Conservation (phyloP, 2,888 invertebrate species). For the Elmis aenea region DNA sequence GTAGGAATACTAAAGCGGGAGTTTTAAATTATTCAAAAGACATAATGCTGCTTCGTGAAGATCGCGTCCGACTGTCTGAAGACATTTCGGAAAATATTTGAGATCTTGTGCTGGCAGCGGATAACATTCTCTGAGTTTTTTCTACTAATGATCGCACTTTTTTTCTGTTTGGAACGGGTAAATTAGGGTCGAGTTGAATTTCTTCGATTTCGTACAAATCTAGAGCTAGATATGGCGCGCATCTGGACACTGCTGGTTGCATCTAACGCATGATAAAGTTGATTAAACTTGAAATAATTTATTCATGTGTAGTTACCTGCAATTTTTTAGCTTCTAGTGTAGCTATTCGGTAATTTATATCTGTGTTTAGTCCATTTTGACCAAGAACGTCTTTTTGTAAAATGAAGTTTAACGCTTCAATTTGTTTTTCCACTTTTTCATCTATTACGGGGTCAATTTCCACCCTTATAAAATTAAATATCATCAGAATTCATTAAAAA, state of each 20-base stretch:
- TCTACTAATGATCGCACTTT: conserved; percentile 29
- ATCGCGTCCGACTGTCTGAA: conserved; percentile 33
- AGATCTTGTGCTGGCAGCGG: conserved; percentile 33
- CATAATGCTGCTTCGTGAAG: conserved; percentile 37
- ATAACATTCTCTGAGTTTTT: conserved; percentile 33
- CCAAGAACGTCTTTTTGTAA: conserved; percentile 35
- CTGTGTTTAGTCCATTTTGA: conserved; percentile 49
- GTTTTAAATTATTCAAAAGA: conserved; percentile 28
- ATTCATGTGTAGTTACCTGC: conserved; percentile 30
- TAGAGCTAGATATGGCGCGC: conserved; percentile 57
- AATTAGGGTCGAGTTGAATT: conserved; percentile 39
- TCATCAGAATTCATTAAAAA: conserved; percentile 26
- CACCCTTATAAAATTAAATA: conserved; percentile 7
- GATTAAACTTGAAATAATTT: conserved; percentile 5
- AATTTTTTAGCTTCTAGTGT: conserved; percentile 41
- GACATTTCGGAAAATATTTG: conserved; percentile 37
- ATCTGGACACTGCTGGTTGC: conserved; percentile 49
- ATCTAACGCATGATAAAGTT: conserved; percentile 41
- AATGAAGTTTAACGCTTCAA: conserved; percentile 24
- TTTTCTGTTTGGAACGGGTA: conserved; percentile 39
- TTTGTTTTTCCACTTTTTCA: conserved; percentile 12
- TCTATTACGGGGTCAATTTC: conserved; percentile 9
- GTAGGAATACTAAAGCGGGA: too few species aligned
- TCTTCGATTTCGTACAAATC: conserved; percentile 49
- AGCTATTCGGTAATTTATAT: conserved; percentile 52